A percentile compares a stretch with the other conserved stretches of the same genome.
These are phyloP conservation scores for Diachasmimorpha longicaudata DNA, from an alignment of 1,140 invertebrate species.

Conservation along the genomic window DNA sequence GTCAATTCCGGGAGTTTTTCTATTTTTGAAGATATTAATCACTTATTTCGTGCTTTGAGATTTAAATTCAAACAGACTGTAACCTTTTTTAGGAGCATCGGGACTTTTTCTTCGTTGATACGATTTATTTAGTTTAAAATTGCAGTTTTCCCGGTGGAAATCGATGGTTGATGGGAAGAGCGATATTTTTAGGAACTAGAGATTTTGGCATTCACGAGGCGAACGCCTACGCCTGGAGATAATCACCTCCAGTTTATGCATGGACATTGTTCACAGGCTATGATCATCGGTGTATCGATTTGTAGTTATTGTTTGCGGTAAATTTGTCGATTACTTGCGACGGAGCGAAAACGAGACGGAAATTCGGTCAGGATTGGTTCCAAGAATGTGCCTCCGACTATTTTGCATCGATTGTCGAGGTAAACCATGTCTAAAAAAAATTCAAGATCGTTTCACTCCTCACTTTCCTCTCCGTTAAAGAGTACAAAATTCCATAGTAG, in stretches of 20 bases:
- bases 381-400: conserved; percentile 61
- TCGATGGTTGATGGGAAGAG: neutral
- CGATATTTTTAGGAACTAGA: conserved; percentile 24
- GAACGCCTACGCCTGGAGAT: conserved; percentile 4
- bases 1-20: conserved; percentile 10
- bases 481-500: too few species aligned
- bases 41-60: neutral
- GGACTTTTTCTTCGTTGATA: too few species aligned
- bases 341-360: conserved; percentile 19
- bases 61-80: neutral
- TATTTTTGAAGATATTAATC: conserved; percentile 26
- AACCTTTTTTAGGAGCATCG: neutral
- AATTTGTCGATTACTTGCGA: conserved; percentile 7
- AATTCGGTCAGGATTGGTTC: conserved; percentile 22
- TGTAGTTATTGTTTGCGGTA: neutral
- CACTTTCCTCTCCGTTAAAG: too few species aligned
- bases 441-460: too few species aligned
- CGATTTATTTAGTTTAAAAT: too few species aligned
- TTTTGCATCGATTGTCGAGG: conserved; percentile 67
- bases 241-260: neutral
- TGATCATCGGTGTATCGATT: neutral
- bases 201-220: conserved; percentile 24
- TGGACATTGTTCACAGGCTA: neutral
- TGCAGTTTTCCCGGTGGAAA: neutral
- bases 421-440: too few species aligned